Evolutionary conservation across 2,888 invertebrate genomes (phyloP), one percentile per base, ranked within the genome.

Genomic region (Dromius quadrimaculatus): DNA sequence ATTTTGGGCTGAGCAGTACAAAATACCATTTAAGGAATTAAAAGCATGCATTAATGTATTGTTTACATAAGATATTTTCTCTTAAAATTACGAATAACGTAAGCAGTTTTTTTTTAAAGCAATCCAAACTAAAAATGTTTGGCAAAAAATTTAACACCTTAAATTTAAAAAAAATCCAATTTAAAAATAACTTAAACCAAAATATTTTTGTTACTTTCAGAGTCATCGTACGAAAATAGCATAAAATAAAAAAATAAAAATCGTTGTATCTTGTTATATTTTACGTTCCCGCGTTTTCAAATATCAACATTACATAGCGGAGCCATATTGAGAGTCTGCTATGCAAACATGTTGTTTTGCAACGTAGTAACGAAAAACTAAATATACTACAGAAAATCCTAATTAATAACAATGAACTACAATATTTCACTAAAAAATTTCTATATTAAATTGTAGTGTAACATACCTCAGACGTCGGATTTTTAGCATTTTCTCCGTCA

Each of bases 401-500:
- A 47, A 20, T 22, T 45, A 23, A 62, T 9, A 62, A 70, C 17
- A 59, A 62, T 23, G 62, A 47, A 50, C 34, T 70, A 47, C 1
- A n/a, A 2, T 13, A 50, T 36, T 62, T 47, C 23, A 70, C 47
- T 47, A 32, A 62, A 70, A 47, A 36, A 62, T 11, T 47, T 47
- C 22, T 62, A 47, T 61, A 15, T n/a, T 36, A 23, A 11, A 22
- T 47, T 45, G 36, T 20, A n/a, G 4, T 38, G 36, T 64, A 75
- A 78, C 77, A 77, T 78, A 82, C 83, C 81, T 82, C 82, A 71
- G 79, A 75, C 70, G 79, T 77, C 65, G 77, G 77, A 77, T 78
- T 80, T 81, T 83, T 82, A 71, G 79, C 76, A 75, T 81, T 82
- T 80, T 82, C 83, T 76, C 81, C 80, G 77, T 83, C 82, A 74